Conservation (phyloP, 2,113 vertebrate species). For the Eretmodus cyanostictus region DNA sequence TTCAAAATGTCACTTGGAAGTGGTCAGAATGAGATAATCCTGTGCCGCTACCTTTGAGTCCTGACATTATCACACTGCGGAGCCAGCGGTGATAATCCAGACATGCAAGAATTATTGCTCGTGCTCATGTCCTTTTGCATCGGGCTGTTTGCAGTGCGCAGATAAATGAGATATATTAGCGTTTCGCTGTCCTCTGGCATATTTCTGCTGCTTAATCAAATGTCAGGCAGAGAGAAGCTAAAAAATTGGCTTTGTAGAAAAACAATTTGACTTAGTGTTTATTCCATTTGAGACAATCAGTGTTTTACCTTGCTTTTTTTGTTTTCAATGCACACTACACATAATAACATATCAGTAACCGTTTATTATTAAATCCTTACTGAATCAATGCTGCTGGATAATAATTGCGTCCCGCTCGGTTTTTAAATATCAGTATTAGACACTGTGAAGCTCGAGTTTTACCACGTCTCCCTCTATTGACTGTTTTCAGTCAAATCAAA, state of each 20-base stretch:
- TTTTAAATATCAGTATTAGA: not conserved
- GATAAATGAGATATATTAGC: not conserved
- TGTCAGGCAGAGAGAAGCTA: not conserved
- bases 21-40: not conserved
- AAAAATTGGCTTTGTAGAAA: not conserved
- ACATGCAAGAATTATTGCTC: not conserved
- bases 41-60: not conserved
- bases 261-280: not conserved
- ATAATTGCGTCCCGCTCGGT: not conserved
- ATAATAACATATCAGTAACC: not conserved
- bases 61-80: constrained; percentile 31
- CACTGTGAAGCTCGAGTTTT: not conserved
- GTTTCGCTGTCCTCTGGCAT: not conserved
- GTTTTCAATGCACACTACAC: not conserved
- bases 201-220: not conserved
- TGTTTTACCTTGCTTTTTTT: not conserved
- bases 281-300: not conserved
- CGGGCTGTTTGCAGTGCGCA: not conserved
- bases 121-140: not conserved
- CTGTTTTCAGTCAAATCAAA: not conserved
- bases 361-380: not conserved
- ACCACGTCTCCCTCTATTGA: constrained; percentile 43
- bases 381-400: not conserved
- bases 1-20: constrained; percentile 18
- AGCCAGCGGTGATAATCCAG: constrained; percentile 8